Percentiles rank a stretch among this genome's conserved stretches.
Evolutionary conservation across 2,113 vertebrate species (phyloP).

Genomic region (Misgurnus anguillicaudatus): DNA sequence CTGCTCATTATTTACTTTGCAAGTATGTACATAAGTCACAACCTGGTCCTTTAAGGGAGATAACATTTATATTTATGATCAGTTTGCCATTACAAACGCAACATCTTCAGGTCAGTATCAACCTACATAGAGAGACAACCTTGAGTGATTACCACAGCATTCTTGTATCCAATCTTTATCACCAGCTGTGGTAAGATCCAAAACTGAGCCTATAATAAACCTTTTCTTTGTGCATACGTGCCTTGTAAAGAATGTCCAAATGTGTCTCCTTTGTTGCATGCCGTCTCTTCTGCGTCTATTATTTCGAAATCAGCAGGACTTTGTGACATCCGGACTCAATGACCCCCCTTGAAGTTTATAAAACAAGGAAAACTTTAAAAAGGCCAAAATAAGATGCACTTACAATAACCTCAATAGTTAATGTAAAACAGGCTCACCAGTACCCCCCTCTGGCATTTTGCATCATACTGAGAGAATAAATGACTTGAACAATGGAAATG

Average conservation of each 20-base stretch:
- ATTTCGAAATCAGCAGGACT: conserved; percentile 50
- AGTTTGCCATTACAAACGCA: background rate
- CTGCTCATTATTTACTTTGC: conserved; percentile 24
- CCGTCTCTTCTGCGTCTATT: conserved; percentile 45
- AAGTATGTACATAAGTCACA: conserved; percentile 19
- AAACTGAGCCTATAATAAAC: conserved; percentile 22
- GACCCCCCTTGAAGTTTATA: conserved; percentile 25
- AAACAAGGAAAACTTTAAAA: conserved; percentile 35
- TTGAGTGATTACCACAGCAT: background rate
- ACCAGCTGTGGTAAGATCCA: conserved; percentile 25
- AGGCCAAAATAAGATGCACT: conserved; percentile 46
- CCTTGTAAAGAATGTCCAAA: conserved; percentile 37
- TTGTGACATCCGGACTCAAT: conserved; percentile 40
- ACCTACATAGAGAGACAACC: background rate
- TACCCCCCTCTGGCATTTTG: conserved; percentile 38
- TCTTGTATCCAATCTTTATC: conserved; percentile 6
- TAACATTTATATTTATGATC: conserved; percentile 3
- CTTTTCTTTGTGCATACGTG: conserved; percentile 20
- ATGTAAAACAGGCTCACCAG: conserved; percentile 48
- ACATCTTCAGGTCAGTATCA: conserved; percentile 20
- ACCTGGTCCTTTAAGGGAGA: conserved; percentile 13
- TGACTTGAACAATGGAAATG: conserved; percentile 52
- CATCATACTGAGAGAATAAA: conserved; percentile 48
- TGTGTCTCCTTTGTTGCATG: conserved; percentile 32
- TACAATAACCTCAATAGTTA: conserved; percentile 52